Conservation (phyloP, 2,113 vertebrate species). For the Equus przewalskii region DNA sequence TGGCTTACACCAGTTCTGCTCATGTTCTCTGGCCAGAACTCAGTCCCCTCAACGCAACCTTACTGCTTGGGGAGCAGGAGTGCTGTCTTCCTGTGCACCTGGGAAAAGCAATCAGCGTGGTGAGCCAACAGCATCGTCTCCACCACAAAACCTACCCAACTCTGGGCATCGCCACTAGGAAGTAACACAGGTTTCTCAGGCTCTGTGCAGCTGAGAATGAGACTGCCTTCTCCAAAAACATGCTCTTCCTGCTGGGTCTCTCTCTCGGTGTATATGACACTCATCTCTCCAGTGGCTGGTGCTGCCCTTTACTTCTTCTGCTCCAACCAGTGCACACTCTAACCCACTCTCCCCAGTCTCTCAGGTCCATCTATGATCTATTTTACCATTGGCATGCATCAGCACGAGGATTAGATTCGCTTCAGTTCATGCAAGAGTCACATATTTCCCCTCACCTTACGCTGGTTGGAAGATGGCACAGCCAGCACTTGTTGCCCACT, state of each 20-base stretch:
- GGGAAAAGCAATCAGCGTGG: background rate
- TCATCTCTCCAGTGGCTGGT: accelerated
- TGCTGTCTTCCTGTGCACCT: background rate
- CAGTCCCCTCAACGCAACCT: background rate
- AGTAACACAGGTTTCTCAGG: too few relatives aligned
- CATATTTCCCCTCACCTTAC: background rate
- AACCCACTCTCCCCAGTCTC: background rate
- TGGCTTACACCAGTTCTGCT: background rate
- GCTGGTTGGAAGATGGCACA: background rate
- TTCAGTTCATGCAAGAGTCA: background rate
- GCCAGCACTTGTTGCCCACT: background rate
- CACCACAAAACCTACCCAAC: background rate
- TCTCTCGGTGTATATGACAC: accelerated
- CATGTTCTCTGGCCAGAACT: too few relatives aligned
- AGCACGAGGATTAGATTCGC: background rate
- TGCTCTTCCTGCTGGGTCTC: too few relatives aligned
- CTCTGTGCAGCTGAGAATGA: background rate
- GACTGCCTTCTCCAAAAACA: background rate
- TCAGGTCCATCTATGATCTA: background rate
- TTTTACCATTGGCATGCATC: background rate
- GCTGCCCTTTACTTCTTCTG: accelerated
- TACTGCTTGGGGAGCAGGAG: accelerated
- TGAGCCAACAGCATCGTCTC: background rate
- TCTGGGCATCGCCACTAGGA: too few relatives aligned
- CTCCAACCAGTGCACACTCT: background rate